These are phyloP conservation scores for Ia io DNA, from an alignment of 2,113 vertebrate genomes.

Conservation along the genomic window DNA sequence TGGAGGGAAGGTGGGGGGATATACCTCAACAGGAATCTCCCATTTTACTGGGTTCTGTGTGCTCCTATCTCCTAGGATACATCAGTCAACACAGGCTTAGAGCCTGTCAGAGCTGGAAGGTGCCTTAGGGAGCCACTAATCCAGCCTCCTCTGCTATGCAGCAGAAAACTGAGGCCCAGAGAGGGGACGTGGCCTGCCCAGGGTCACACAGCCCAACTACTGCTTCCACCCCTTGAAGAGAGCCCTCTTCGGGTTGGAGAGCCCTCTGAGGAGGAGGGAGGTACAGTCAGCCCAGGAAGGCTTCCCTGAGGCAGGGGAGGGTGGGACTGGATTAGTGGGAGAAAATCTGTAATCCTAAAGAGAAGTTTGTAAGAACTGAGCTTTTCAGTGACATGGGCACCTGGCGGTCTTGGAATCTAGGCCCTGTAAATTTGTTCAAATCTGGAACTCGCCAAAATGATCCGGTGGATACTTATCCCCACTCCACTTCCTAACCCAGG, in stretches of 20 bases:
- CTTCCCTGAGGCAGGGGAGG: background rate
- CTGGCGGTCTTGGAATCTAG: background rate
- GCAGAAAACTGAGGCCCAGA: constrained; percentile 42
- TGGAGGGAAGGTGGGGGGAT: background rate
- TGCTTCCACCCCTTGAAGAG: background rate
- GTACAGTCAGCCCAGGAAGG: background rate
- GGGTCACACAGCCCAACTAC: constrained; percentile 53
- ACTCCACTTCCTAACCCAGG: background rate
- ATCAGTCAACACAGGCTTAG: constrained; percentile 70
- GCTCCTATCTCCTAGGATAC: constrained; percentile 74
- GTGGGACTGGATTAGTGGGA: background rate
- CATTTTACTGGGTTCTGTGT: constrained; percentile 57
- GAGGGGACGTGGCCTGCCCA: background rate
- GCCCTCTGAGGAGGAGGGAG: background rate
- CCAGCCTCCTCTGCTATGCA: background rate
- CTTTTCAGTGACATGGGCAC: background rate
- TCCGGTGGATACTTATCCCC: background rate
- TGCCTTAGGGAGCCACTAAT: constrained; percentile 67
- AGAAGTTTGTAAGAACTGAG: background rate
- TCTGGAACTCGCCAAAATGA: constrained; percentile 6
- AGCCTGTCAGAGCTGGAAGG: constrained; percentile 70
- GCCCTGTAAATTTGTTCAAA: background rate
- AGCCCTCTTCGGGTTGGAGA: background rate
- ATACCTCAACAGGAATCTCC: constrained; percentile 65
- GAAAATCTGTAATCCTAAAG: background rate